phyloP scores from a whole-genome alignment of 2,797 vertebrate genomes.

The Menidia menidia region DNA sequence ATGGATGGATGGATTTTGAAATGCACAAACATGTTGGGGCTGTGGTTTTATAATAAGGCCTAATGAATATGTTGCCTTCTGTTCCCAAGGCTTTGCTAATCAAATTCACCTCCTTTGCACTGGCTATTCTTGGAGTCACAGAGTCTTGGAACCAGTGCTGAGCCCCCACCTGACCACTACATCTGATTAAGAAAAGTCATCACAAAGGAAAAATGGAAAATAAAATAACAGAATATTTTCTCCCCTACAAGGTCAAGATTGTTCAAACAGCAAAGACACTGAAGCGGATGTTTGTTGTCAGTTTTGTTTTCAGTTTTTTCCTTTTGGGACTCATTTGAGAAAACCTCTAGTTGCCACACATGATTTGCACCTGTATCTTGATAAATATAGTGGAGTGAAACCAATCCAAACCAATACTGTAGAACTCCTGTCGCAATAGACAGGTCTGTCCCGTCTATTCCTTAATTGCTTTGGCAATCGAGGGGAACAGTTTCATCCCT shows the following conservation, averaged over 20 bases:
- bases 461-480: slow-evolving; percentile 47
- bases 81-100: neutral
- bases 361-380: slow-evolving; percentile 5
- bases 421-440: slow-evolving; percentile 23
- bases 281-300: slow-evolving; percentile 6
- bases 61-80: neutral
- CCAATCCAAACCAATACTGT: slow-evolving; percentile 27
- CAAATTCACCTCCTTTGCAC: neutral
- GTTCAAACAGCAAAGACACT: slow-evolving; percentile 20
- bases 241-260: no score
- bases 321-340: neutral
- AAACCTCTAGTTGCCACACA: neutral
- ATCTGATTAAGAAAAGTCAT: no score
- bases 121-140: neutral
- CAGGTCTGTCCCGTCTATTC: slow-evolving; percentile 16
- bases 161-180: neutral
- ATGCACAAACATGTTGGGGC: neutral
- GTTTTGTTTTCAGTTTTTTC: neutral
- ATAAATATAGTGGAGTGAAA: slow-evolving; percentile 19
- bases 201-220: no score
- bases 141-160: no score
- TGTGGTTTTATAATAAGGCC: neutral
- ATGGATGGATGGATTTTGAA: neutral
- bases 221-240: no score
- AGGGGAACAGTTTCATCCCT: slow-evolving; percentile 42